Evolutionary conservation across 2,888 invertebrate species (phyloP), one percentile per base, ranked within the genome.

Genomic region (Barypeithes pellucidus): DNA sequence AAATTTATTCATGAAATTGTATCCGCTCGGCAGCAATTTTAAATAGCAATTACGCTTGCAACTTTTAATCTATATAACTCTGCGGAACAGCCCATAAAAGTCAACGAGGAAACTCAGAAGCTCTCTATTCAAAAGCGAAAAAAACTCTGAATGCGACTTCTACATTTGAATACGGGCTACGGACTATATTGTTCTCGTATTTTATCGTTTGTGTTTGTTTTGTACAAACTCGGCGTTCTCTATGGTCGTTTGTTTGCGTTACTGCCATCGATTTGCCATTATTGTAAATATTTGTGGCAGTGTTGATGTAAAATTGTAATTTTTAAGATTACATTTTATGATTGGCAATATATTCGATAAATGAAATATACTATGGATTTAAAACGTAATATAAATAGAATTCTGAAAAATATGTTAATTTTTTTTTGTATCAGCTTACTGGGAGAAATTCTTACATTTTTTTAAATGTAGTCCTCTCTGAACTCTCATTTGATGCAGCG

Each of bases 1-100:
- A 79, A 80, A 75, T 52, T 78, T 80, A 80, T 80, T 81, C 81
- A 79, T 80, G 80, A 78, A 81, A 77, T 80, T 76, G 80, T 77
- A 80, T 78, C 79, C 79, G 80, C 78, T 80, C 74, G 77, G 61
- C 62, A 67, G 72, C 82, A 80, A 81, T 82, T 83, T 83, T 82
- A 83, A 83, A 83, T 81, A 82, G 81, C 82, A 82, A 82, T 83
- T 83, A 83, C 82, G 82, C 81, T 82, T 81, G 83, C 83, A 83
- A 83, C 83, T 83, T 83, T 82, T 83, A 83, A 83, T 83, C 83
- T 83, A 81, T 82, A 82, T 82, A 83, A 83, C 82, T 83, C 82
- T 82, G 74, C 72, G 77, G 71, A 80, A 83, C 77, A 79, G 80
- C 78, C 77, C 79, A 82, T 83, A 82, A 82, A 82, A 82, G 83